phyloP scores from a whole-genome alignment of 37 sponge, comb jelly and placozoan species.

The Corticium candelabrum region DNA sequence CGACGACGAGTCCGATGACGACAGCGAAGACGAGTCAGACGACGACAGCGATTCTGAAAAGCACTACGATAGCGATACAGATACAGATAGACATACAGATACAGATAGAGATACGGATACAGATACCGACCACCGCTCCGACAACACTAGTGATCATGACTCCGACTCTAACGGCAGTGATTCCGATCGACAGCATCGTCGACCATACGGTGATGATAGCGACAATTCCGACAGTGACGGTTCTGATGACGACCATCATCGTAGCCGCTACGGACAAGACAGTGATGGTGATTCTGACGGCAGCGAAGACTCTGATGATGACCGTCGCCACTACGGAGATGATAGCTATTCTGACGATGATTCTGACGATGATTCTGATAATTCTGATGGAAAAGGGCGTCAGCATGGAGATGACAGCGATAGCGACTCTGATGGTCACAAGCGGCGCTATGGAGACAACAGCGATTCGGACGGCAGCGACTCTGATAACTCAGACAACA shows the following conservation, averaged over 20 bases:
- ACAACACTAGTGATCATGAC: neutral
- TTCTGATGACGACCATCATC: neutral
- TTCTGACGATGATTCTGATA: neutral
- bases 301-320: slow-evolving; percentile 6
- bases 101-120: neutral
- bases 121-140: neutral
- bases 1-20: no score
- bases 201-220: neutral
- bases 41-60: neutral
- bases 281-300: neutral
- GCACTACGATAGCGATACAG: no score
- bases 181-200: neutral
- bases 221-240: neutral
- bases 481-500: neutral
- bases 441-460: neutral
- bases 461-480: neutral
- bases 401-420: neutral
- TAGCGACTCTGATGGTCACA: neutral
- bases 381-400: neutral
- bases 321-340: neutral
- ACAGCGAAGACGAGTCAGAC: neutral
- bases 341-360: neutral
- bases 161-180: neutral
- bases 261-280: neutral
- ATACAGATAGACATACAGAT: neutral